Base-by-base conservation (phyloP, 2,797 vertebrate species). In the Spinibarbus caldwelli region DNA sequence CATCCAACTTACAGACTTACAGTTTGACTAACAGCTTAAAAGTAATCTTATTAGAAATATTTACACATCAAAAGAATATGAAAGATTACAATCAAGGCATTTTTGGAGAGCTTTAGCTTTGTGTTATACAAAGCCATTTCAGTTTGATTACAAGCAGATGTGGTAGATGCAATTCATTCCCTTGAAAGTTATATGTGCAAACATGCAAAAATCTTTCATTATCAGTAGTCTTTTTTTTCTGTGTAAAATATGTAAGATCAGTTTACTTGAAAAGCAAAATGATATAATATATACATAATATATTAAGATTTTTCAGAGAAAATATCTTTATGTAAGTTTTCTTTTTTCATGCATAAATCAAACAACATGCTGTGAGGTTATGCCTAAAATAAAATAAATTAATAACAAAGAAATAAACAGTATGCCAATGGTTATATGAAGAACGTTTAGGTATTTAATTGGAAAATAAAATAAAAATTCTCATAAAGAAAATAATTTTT, bases 1-100 rank as follows among this genome's bases (percentile, higher is more conserved):
- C 12, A 0, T 10, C 49, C 49, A 71, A 36, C 2, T 36, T 73
- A n/a, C n/a, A n/a, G n/a, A n/a, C n/a, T n/a, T n/a, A 41, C 54
- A 54, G 31, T 66, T 17, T 31, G 62, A 64, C 57, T 1, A 23
- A 68, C 9, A 68, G 5, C 6, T 3, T 0, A 77, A 38, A 62
- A 78, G 52, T 19, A 0, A 26, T 62, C 43, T 29, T 9, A 59
- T 78, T 62, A 7, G 12, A 77, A 57, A 26, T 43, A 62, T 78
- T 59, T 62, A 62, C 76, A 78, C 9, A 62, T 78, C 36, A 78
- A 29, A 57, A 62, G 75, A n/a, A 78, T 29, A n/a, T 62, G 36
- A 62, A 29, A 43, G 54, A 62, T 29, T 43, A 43, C 5, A 62
- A 19, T 62, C 4, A 23, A n/a, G 43, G 23, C 4, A n/a, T 66